Evolutionary conservation across 1,140 invertebrate genomes (phyloP).

Genomic region (Apis cerana): DNA sequence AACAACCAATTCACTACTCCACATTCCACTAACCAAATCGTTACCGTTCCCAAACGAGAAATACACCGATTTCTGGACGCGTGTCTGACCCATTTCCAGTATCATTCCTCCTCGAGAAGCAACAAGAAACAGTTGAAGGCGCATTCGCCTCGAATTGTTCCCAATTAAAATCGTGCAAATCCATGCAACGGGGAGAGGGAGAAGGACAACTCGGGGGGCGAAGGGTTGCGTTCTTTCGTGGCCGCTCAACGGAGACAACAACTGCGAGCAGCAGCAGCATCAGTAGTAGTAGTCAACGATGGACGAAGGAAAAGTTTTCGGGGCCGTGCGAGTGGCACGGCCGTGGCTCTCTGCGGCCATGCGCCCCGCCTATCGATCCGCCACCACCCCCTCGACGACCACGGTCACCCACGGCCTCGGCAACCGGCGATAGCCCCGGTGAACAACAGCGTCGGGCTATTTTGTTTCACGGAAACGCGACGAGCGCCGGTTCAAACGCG

Average conservation of each 20-base stretch:
- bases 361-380: slow-evolving; percentile 73
- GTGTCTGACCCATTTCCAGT: not conserved
- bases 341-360: slow-evolving; percentile 68
- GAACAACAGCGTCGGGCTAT: slow-evolving; percentile 66
- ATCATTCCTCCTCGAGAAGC: too few species aligned
- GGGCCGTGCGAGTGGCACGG: slow-evolving; percentile 46
- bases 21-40: slow-evolving; percentile 1
- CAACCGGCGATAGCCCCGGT: slow-evolving; percentile 36
- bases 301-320: slow-evolving; percentile 62
- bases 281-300: not conserved
- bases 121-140: not conserved
- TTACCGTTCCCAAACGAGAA: not conserved
- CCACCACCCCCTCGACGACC: slow-evolving; percentile 23
- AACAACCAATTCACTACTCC: not conserved
- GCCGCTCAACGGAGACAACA: slow-evolving; percentile 1
- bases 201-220: not conserved
- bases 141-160: not conserved
- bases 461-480: slow-evolving; percentile 67
- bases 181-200: not conserved
- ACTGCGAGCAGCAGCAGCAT: not conserved
- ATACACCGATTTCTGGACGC: slow-evolving; percentile 3
- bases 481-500: too few species aligned
- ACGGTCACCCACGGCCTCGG: slow-evolving; percentile 35
- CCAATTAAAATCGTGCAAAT: slow-evolving; percentile 27
- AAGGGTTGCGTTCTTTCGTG: not conserved